phyloP scores from a whole-genome alignment of 1,140 invertebrate species.

The Euwallacea similis region DNA sequence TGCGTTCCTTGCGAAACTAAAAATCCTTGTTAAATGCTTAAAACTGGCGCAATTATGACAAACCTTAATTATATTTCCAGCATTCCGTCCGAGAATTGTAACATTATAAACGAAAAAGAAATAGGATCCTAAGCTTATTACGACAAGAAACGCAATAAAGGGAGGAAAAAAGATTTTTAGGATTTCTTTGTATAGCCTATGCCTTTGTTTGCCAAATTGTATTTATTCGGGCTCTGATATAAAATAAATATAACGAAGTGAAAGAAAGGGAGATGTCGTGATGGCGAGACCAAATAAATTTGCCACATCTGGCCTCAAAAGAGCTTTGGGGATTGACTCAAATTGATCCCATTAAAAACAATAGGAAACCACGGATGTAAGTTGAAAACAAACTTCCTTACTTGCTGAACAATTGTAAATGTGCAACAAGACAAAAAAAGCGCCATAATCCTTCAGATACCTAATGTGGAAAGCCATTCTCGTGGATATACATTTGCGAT shows the following conservation, averaged over 20 bases:
- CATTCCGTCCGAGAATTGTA: too few relatives aligned
- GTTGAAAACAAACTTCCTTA: neutral
- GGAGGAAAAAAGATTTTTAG: neutral
- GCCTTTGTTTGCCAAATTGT: neutral
- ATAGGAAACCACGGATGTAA: neutral
- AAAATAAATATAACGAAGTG: neutral
- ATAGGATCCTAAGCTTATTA: neutral
- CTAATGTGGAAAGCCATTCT: conserved; percentile 2
- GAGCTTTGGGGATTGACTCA: neutral
- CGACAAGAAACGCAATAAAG: conserved; percentile 3
- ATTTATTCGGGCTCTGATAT: neutral
- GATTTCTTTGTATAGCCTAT: neutral
- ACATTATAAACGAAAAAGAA: too few relatives aligned
- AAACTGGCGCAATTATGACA: too few relatives aligned
- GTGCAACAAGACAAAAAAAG: neutral
- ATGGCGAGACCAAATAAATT: conserved; percentile 2
- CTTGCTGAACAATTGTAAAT: neutral
- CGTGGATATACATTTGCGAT: conserved; percentile 5
- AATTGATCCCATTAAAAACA: neutral
- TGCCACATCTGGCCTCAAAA: neutral
- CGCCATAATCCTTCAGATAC: neutral
- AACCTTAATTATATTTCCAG: too few relatives aligned
- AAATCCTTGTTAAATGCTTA: too few relatives aligned
- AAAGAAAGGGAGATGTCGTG: neutral
- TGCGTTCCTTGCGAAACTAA: too few relatives aligned